Evolutionary conservation across 2,888 invertebrate genomes (phyloP).

Genomic region (Habrosyne pyritoides): DNA sequence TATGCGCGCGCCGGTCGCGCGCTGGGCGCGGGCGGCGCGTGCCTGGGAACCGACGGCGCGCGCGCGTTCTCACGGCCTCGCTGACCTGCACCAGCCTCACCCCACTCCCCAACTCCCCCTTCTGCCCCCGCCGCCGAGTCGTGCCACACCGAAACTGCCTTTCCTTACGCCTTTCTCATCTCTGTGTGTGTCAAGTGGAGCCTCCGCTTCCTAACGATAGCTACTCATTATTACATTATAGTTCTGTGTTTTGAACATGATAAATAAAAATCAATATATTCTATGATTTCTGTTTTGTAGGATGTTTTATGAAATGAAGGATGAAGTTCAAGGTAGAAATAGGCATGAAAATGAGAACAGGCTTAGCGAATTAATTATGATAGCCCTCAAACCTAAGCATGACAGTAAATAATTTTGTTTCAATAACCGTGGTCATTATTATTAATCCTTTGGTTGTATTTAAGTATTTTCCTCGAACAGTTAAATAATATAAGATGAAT

Average conservation of each 20-base stretch:
- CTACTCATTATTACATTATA: constrained; percentile 17
- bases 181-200: constrained; percentile 29
- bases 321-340: too few relatives aligned
- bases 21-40: constrained; percentile 77
- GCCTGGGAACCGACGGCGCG: constrained; percentile 81
- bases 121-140: constrained; percentile 23
- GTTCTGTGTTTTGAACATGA: background rate
- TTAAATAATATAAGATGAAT: too few relatives aligned
- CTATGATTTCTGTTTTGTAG: too few relatives aligned
- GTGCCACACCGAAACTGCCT: constrained; percentile 44
- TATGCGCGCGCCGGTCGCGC: constrained; percentile 47
- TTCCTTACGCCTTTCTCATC: constrained; percentile 38
- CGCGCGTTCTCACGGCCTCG: constrained; percentile 81
- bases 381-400: too few relatives aligned
- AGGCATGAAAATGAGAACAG: too few relatives aligned
- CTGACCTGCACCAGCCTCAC: constrained; percentile 60
- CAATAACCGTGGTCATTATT: too few relatives aligned
- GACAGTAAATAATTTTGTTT: too few relatives aligned
- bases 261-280: too few relatives aligned
- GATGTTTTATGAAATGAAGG: too few relatives aligned
- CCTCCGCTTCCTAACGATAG: constrained; percentile 32
- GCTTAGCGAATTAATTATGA: too few relatives aligned
- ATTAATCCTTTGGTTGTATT: too few relatives aligned
- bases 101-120: constrained; percentile 32
- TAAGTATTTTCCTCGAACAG: too few relatives aligned